Conservation (phyloP, 2,113 vertebrate genomes). For the Urocolius indicus region DNA sequence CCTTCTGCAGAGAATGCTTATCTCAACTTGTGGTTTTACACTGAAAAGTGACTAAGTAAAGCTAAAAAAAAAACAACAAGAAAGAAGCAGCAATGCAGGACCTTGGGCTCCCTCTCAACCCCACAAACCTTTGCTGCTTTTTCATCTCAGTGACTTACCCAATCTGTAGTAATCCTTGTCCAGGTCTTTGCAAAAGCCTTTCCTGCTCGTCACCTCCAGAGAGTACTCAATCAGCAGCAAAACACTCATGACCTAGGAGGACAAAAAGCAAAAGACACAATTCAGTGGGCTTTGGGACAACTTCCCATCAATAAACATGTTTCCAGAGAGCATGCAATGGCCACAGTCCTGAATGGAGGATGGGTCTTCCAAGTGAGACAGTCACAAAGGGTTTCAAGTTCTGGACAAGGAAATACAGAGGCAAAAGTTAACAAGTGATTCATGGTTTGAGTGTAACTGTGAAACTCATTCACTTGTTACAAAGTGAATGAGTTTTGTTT, state of each 20-base stretch:
- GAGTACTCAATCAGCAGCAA: constrained; percentile 76
- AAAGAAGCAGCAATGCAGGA: not conserved
- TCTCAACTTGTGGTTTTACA: not conserved
- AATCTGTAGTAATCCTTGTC: constrained; percentile 64
- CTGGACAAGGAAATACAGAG: not conserved
- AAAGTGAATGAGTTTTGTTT: not conserved
- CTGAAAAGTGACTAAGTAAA: not conserved
- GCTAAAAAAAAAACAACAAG: not conserved
- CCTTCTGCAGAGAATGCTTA: not conserved
- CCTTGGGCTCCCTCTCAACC: not conserved
- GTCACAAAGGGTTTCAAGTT: not conserved
- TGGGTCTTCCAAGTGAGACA: not conserved
- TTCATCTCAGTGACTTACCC: constrained; percentile 51
- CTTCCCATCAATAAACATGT: not conserved
- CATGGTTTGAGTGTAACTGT: not conserved
- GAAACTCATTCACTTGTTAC: too few species aligned
- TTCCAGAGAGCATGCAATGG: not conserved
- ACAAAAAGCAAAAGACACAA: not conserved
- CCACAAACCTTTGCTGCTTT: not conserved
- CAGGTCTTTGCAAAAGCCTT: constrained; percentile 63
- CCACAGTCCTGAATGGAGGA: not conserved
- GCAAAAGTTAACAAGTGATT: not conserved
- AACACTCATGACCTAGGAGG: constrained; percentile 69
- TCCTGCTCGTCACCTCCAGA: constrained; percentile 71
- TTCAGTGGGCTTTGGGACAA: not conserved